Base-by-base conservation (phyloP, 1,140 invertebrate species). In the Aethina tumida region DNA sequence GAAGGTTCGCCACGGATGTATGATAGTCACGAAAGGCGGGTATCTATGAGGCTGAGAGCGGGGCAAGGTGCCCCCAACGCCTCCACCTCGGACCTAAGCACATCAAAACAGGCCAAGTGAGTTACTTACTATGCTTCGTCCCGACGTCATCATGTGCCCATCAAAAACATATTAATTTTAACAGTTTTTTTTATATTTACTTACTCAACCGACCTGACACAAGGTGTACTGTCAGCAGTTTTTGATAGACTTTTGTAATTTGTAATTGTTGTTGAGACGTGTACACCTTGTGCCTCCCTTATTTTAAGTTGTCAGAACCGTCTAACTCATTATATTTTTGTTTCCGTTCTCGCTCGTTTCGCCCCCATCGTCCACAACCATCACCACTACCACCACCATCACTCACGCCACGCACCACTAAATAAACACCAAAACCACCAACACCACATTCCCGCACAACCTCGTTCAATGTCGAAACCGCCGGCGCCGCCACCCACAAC, bases 41-140 rank as follows among this genome's bases (percentile, higher is more conserved):
- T 69, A 4, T 70, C 68, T 26, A 66, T 69, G 59, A 57, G 68
- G 39, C 59, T 70, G 43, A 58, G 65, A 37, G 61, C 50, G 10
- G 43, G 50, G n/a, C 59, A 58, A 44, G 49, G 52, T n/a, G 56
- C 48, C 31, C 55, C 57, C 4, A 60, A 60, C 35, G 52, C 55
- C 20, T 60, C 58, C 26, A 60, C 60, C 5, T 60, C 60, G 5
- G 60, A 62, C 41, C 31, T 60, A 16, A 60, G 53, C 35, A 61
- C 56, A 26, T 53, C 58, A 5, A 60, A 60, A 41, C 59, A 62
- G 40, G 52, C 58, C 14, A 62, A 62, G 60, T 62, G 56, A 62
- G 60, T 62, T 50, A 29, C 37, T 46, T 33, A 49, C 35, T 32
- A 34, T 20, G 15, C 27, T 25, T 27, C 37, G 12, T 33, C 9